Base-by-base conservation (phyloP, 2,797 vertebrate genomes). In the Cryptoprocta ferox region DNA sequence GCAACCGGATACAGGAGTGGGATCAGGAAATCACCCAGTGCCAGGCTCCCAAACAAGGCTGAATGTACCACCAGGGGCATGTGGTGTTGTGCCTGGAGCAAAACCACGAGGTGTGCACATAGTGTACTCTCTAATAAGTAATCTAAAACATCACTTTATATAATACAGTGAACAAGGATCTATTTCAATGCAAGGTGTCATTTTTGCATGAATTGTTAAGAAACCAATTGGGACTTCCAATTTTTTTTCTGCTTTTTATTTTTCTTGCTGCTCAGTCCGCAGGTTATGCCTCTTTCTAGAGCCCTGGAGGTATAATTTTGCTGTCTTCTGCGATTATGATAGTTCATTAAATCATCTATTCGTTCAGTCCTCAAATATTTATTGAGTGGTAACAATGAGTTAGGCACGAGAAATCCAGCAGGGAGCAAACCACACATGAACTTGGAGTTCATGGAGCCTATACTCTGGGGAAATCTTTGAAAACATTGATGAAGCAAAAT, bases 101-200 rank as follows among this genome's bases (percentile, higher is more conserved):
- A 73, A 89, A 37, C 5, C 32, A 24, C 5, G 19, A 71, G 71
- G 59, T 32, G 10, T 10, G 53, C 12, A 45, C 19, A 32, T 39
- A 91, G 6, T 85, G 48, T 56, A 7, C 13, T 48, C 15, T 80
- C 39, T 50, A 4, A 32, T 37, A 87, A 93, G 48, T 84, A 91
- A 83, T 37, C 30, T 39, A 83, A 95, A 93, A 11, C 30, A 65
- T 86, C 37, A 32, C 80, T 95, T 95, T 80, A n/a, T 68, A 7
- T 71, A 56, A 48, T 73, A 73, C 86, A 85, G 65, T 87, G 24
- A 95, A 65, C 16, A 93, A 78, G 21, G 42, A 50, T 61, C 21
- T 84, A 79, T 96, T 96, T 81, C 94, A 75, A 84, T 79, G 19
- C n/a, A 70, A 91, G 91, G 35, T 37, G 6, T 16, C 89, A 75